These are phyloP conservation scores for Acrocephalus kingi DNA, from an alignment of 2,113 vertebrate genomes.

Conservation along the genomic window DNA sequence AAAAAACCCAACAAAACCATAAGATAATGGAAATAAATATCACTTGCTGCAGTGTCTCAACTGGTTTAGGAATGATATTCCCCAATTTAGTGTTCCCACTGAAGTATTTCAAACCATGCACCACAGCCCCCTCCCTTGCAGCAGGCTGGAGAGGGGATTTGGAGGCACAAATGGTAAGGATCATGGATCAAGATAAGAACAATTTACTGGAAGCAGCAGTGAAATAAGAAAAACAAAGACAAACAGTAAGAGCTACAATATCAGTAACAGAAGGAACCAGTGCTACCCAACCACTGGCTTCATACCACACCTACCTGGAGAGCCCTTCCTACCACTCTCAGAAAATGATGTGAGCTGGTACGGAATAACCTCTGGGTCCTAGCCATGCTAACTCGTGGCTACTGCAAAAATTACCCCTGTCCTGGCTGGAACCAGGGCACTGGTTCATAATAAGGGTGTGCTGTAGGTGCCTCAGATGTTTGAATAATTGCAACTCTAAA, in stretches of 20 bases:
- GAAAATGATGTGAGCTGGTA: neutral
- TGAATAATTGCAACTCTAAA: neutral
- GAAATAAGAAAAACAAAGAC: neutral
- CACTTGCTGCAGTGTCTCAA: neutral
- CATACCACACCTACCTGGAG: neutral
- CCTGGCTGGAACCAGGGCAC: neutral
- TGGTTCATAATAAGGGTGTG: neutral
- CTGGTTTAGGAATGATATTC: neutral
- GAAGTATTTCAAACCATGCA: neutral
- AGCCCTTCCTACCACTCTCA: neutral
- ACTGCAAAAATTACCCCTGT: neutral
- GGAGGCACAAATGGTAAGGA: neutral
- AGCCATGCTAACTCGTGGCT: neutral
- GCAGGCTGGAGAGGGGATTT: neutral
- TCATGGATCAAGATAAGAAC: neutral
- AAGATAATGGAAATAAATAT: neutral
- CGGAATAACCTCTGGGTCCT: neutral
- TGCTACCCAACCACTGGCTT: accelerated
- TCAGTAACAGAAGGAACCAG: neutral
- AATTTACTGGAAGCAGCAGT: neutral
- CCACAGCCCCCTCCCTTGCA: neutral
- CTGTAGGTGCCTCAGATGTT: neutral
- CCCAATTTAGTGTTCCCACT: neutral
- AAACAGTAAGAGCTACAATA: neutral
- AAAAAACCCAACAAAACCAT: neutral